These are phyloP conservation scores for Aricia artaxerxes DNA, from an alignment of 2,888 invertebrate species.

Conservation along the genomic window DNA sequence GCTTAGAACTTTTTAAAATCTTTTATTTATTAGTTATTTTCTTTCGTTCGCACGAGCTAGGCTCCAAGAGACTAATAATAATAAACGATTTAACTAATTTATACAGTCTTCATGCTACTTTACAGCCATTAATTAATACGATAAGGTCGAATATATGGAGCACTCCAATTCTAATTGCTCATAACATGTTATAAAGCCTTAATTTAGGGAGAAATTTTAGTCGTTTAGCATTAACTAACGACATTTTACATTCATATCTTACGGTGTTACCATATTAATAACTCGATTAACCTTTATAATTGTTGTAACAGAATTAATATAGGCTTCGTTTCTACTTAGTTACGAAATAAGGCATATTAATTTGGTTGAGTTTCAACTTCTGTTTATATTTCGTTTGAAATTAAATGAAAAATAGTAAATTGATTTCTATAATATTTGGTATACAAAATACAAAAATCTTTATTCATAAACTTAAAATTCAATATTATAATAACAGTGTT, in stretches of 20 bases:
- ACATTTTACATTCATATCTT: conserved; percentile 5
- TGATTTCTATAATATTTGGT: too few species aligned
- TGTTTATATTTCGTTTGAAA: too few species aligned
- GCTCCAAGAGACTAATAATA: background rate
- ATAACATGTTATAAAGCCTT: conserved; percentile 3
- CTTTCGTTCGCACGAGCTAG: background rate
- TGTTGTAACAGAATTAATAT: background rate
- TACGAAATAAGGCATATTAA: too few species aligned
- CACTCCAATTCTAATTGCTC: conserved; percentile 16
- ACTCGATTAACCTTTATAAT: background rate
- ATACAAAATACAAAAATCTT: too few species aligned
- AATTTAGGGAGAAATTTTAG: conserved; percentile 19
- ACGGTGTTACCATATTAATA: background rate
- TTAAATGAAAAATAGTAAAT: too few species aligned
- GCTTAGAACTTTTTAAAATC: too few species aligned
- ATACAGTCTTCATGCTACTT: background rate
- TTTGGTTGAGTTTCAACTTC: too few species aligned
- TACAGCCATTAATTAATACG: background rate
- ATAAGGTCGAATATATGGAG: conserved; percentile 13
- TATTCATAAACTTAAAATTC: too few species aligned
- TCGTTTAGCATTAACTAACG: conserved; percentile 1
- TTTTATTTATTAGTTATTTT: background rate
- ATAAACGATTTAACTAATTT: background rate
- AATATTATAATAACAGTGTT: too few species aligned
- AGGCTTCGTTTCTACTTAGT: background rate